Evolutionary conservation across 1,140 invertebrate genomes (phyloP).

Genomic region (Penaeus chinensis): DNA sequence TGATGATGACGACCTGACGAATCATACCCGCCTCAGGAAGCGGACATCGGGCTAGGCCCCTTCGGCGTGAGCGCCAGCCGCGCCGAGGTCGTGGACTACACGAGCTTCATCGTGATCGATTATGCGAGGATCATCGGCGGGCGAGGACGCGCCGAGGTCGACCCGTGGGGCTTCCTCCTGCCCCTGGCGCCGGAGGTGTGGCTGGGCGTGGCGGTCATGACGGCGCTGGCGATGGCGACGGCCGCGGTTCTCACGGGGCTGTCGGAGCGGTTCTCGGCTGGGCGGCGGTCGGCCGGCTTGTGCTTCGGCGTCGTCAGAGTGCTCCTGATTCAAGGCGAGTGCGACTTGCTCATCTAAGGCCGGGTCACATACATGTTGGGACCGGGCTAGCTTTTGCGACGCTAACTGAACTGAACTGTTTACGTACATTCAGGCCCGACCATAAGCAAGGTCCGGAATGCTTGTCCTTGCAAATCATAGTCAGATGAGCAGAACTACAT

Average conservation of each 20-base stretch:
- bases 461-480: no score
- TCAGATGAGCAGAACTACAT: no score
- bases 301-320: no score
- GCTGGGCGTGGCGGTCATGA: background rate
- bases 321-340: no score
- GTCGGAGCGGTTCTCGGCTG: background rate
- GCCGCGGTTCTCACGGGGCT: background rate
- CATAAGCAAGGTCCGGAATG: no score
- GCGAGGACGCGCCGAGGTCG: constrained; percentile 5
- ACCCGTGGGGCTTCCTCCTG: constrained; percentile 31
- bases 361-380: no score
- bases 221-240: background rate
- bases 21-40: background rate
- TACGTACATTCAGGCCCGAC: no score
- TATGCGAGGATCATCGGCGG: background rate
- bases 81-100: constrained; percentile 9
- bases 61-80: constrained; percentile 15
- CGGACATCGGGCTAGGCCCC: constrained; percentile 7
- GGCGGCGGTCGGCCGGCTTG: no score
- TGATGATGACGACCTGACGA: no score
- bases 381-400: no score
- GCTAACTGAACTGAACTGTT: no score
- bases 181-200: constrained; percentile 23
- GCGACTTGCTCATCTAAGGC: no score
- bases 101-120: background rate